Base-by-base conservation (phyloP, 2,888 invertebrate species). In the Zygogramma bicolorata region DNA sequence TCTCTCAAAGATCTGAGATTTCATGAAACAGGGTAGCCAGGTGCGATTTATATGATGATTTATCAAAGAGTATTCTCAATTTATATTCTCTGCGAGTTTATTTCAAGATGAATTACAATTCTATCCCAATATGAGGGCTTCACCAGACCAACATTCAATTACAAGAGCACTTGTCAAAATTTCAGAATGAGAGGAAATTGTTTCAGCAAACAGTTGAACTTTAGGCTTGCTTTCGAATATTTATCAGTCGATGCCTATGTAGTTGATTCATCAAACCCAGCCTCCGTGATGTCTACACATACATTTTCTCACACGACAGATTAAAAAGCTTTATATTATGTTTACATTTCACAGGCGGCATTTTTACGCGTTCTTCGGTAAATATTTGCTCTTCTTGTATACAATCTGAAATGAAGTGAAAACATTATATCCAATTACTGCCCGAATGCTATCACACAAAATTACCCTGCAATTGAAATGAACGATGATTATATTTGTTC, bases 341-440 rank as follows among this genome's bases (percentile, higher is more conserved):
- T 81, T 81, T 81, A 81, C 73, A 78, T 78, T 77, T 69, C 73
- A 75, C 73, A 78, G 75, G 73, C 79, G 73, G 42, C 76, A 76
- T 79, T 81, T 81, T 81, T 81, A 81, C 78, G 77, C 78, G 76
- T 70, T 73, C 68, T 75, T 75, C 79, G 76, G 73, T 82, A 82
- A 82, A 82, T 81, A 82, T 82, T 82, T 82, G 79, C 77, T 77
- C 75, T 65, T 77, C 77, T 75, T 80, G 77, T 82, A 81, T 81
- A 81, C 81, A 81, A 76, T 65, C 70, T 74, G 76, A 80, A 82
- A 81, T 79, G 80, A 77, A 81, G 76, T 79, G 77, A 80, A 80
- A 81, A 75, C 80, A 80, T 79, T 76, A 81, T 80, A 57, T 42
- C 62, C 61, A 74, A 77, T 77, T 77, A 75, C 61, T 20, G 40